These are phyloP conservation scores for Sebastes steindachneri DNA, from an alignment of 2,797 vertebrate genomes.

Conservation along the genomic window DNA sequence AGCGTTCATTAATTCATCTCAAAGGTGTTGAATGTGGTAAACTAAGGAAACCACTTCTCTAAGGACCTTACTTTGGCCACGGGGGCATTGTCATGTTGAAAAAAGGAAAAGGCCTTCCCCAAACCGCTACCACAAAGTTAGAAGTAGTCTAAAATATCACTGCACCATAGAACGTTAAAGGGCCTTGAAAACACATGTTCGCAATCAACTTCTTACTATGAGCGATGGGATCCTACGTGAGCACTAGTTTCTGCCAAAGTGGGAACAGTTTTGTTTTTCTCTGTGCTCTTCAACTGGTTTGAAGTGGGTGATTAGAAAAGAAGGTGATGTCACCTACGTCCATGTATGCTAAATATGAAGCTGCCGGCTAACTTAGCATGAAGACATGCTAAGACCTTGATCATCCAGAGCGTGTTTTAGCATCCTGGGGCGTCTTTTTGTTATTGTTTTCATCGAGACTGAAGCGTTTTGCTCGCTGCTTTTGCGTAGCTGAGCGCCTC, in stretches of 20 bases:
- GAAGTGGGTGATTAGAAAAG: too few species aligned
- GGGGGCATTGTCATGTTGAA: neutral
- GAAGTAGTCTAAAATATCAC: neutral
- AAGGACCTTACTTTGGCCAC: neutral
- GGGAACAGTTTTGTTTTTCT: neutral
- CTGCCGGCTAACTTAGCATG: neutral
- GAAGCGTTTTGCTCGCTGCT: neutral
- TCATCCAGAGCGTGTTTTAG: neutral
- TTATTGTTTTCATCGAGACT: neutral
- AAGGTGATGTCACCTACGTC: too few species aligned
- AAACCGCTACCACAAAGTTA: neutral
- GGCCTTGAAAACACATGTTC: neutral
- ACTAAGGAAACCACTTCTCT: neutral
- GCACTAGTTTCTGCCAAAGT: neutral
- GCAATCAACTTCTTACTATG: neutral
- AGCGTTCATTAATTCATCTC: neutral
- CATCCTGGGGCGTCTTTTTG: rapidly evolving
- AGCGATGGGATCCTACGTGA: neutral
- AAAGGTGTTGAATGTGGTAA: neutral
- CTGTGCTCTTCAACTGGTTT: neutral
- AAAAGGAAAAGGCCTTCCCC: neutral
- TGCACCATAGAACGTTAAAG: too few species aligned
- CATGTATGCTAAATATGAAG: neutral
- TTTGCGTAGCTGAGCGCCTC: too few species aligned
- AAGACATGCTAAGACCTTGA: neutral